Conservation (phyloP, 2,888 invertebrate genomes). For the Epistrophella euchroma region DNA sequence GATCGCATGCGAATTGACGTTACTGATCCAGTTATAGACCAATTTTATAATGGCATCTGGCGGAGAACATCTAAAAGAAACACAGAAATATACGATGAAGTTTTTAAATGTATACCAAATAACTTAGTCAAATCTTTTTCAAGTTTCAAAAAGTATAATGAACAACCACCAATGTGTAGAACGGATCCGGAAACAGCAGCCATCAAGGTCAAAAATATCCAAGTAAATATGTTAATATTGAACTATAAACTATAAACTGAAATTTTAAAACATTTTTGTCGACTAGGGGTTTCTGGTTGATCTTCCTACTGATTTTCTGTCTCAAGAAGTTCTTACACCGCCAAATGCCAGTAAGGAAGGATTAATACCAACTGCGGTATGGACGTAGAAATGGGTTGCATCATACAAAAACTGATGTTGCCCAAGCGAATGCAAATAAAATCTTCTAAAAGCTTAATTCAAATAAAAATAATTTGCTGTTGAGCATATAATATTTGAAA, state of each 20-base stretch:
- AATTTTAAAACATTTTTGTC: constrained; percentile 54
- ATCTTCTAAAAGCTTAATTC: background rate
- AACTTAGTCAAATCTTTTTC: constrained; percentile 92
- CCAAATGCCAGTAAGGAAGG: constrained; percentile 93
- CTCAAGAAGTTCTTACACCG: constrained; percentile 93
- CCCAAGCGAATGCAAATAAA: background rate
- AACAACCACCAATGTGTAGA: constrained; percentile 89
- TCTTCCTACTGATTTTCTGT: constrained; percentile 95
- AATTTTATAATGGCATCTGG: constrained; percentile 95
- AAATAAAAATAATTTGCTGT: background rate
- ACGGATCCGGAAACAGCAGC: constrained; percentile 90
- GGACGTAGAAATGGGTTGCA: constrained; percentile 88
- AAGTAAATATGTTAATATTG: constrained; percentile 83
- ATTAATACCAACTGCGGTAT: constrained; percentile 95
- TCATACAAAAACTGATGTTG: background rate
- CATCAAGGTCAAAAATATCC: constrained; percentile 89
- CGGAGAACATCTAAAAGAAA: constrained; percentile 91
- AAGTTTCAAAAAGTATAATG: constrained; percentile 90
- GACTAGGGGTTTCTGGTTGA: constrained; percentile 92
- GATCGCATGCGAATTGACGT: constrained; percentile 85
- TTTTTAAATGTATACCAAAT: constrained; percentile 96
- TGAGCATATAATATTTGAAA: no score
- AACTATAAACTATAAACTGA: background rate
- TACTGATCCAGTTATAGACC: constrained; percentile 91
- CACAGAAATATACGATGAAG: constrained; percentile 95